phyloP scores from a whole-genome alignment of 2,888 invertebrate genomes.

The Eutolmus rufibarbis region DNA sequence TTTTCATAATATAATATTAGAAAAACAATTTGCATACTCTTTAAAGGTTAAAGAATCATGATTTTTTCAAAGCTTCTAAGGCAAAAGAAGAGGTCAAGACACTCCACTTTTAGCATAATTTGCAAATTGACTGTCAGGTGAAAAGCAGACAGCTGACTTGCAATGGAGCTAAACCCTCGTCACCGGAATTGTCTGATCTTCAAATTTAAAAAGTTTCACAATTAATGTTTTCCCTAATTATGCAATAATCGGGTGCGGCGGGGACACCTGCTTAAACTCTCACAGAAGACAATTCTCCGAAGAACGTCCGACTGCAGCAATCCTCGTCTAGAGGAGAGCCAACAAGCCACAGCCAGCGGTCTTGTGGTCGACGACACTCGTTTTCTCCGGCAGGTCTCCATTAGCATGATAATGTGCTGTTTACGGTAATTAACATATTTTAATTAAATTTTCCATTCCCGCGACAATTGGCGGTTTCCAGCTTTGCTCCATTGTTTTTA shows the following conservation, averaged over 20 bases:
- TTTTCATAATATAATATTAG: too few relatives aligned
- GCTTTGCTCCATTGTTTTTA: background rate
- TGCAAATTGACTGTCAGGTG: background rate
- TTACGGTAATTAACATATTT: conserved; percentile 1
- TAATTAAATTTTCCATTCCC: background rate
- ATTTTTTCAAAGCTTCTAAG: too few relatives aligned
- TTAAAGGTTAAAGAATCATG: too few relatives aligned
- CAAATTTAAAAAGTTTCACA: background rate
- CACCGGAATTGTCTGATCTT: background rate
- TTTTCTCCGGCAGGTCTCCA: background rate
- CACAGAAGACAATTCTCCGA: background rate
- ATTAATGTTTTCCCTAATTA: background rate
- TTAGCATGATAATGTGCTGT: conserved; percentile 6
- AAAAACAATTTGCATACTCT: too few relatives aligned
- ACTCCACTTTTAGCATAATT: background rate
- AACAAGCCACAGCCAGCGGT: background rate
- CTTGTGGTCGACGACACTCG: background rate
- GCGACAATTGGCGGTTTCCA: background rate
- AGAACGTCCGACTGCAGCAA: background rate
- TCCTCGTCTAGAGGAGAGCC: background rate
- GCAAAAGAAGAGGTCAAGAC: too few relatives aligned
- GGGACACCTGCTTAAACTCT: background rate
- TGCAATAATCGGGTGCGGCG: background rate
- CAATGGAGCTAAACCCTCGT: background rate
- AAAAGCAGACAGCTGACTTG: background rate